These are phyloP conservation scores for Gorsachius magnificus DNA, from an alignment of 2,797 vertebrate genomes.

Conservation along the genomic window DNA sequence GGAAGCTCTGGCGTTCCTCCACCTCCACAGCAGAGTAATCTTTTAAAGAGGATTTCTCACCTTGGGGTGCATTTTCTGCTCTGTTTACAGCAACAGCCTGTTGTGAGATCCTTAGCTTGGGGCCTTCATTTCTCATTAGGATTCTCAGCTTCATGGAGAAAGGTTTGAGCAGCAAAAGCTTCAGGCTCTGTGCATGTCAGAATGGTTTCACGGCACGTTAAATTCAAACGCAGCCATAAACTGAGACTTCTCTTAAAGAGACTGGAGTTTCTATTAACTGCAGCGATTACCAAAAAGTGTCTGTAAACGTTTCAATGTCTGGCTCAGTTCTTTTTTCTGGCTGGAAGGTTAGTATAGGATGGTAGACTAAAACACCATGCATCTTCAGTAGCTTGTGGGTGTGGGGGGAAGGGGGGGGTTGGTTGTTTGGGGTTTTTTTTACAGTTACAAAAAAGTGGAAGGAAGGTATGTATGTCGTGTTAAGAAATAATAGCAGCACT, in stretches of 20 bases:
- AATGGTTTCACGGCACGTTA: slow-evolving; percentile 31
- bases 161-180: slow-evolving; percentile 38
- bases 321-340: not conserved
- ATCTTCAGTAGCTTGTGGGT: not conserved
- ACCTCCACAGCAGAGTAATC: not conserved
- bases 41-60: slow-evolving; percentile 30
- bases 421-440: too few species aligned
- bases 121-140: slow-evolving; percentile 26
- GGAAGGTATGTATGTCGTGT: not conserved
- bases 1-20: not conserved
- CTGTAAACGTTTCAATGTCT: slow-evolving; percentile 36
- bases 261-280: slow-evolving; percentile 48
- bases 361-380: not conserved
- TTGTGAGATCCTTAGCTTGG: not conserved
- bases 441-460: not conserved
- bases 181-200: not conserved
- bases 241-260: slow-evolving; percentile 30
- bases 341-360: not conserved
- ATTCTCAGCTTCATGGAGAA: not conserved
- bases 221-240: slow-evolving; percentile 17
- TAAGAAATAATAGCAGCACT: slow-evolving; percentile 24
- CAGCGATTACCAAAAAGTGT: slow-evolving; percentile 31
- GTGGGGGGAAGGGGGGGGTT: too few species aligned
- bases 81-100: slow-evolving; percentile 10
- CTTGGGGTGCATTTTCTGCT: slow-evolving; percentile 36